Percentiles rank a stretch among this genome's conserved stretches.
phyloP scores from a whole-genome alignment of 2,888 invertebrate genomes.

The Bedellia somnulentella region DNA sequence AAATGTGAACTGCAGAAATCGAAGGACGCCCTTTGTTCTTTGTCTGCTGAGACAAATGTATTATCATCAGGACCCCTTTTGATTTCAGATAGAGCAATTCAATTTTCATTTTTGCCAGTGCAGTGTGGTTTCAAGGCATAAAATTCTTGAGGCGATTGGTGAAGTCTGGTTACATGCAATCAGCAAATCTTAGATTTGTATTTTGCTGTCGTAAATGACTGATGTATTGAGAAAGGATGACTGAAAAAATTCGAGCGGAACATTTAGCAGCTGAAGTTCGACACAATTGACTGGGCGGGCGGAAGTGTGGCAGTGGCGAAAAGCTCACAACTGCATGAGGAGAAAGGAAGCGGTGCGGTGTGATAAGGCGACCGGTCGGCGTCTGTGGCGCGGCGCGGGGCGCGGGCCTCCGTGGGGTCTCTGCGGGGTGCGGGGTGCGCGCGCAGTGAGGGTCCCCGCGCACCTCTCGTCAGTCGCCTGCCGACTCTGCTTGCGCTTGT shows the following conservation, averaged over 20 bases:
- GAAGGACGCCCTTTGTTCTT: constrained; percentile 13
- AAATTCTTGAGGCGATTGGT: too few relatives aligned
- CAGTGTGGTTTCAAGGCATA: too few relatives aligned
- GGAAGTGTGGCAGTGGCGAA: constrained; percentile 57
- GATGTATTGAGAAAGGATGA: too few relatives aligned
- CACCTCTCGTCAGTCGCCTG: constrained; percentile 61
- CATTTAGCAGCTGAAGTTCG: constrained; percentile 41
- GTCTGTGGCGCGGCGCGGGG: constrained; percentile 17
- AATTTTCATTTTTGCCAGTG: too few relatives aligned
- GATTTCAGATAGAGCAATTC: too few relatives aligned
- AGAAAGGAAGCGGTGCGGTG: constrained; percentile 56
- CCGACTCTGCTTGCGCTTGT: constrained; percentile 62
- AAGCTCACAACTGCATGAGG: constrained; percentile 58
- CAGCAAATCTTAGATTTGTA: too few relatives aligned
- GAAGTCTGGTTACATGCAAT: too few relatives aligned
- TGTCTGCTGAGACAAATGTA: too few relatives aligned
- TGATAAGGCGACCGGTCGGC: constrained; percentile 54
- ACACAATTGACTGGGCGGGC: constrained; percentile 45
- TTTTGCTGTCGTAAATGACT: too few relatives aligned
- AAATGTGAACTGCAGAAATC: constrained; percentile 12
- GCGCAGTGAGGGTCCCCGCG: constrained; percentile 50
- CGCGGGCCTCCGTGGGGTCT: constrained; percentile 15
- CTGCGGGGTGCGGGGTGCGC: constrained; percentile 36
- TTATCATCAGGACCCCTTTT: too few relatives aligned
- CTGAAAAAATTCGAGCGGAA: constrained; percentile 10